Conservation (phyloP, 2,113 vertebrate species). For the Cynoglossus semilaevis region DNA sequence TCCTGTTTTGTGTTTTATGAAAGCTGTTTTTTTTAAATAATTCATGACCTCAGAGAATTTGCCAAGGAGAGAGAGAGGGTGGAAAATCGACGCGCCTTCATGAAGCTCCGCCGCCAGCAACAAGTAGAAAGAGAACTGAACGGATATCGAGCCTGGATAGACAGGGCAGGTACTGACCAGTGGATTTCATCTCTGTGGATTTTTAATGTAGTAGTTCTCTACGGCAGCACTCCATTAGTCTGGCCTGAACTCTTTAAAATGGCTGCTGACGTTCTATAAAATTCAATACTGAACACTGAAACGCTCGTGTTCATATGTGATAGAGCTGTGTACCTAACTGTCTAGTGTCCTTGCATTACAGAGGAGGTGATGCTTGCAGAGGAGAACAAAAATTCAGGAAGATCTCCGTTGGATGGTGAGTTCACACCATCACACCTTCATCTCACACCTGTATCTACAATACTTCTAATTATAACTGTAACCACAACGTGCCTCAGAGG, state of each 20-base stretch:
- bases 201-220: constrained; percentile 17
- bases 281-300: constrained; percentile 3
- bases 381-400: constrained; percentile 96
- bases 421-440: constrained; percentile 13
- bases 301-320: constrained; percentile 14
- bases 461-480: neutral
- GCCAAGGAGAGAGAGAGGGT: constrained; percentile 97
- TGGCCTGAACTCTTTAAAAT: constrained; percentile 26
- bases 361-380: constrained; percentile 99
- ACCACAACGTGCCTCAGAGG: neutral
- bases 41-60: constrained; percentile 83
- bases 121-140: constrained; percentile 96
- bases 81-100: constrained; percentile 97
- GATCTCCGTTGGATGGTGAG: constrained; percentile 96
- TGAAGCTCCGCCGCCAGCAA: constrained; percentile 96
- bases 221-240: constrained; percentile 50
- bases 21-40: neutral
- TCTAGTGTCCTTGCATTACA: constrained; percentile 57
- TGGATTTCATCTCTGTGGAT: constrained; percentile 19
- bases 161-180: constrained; percentile 86
- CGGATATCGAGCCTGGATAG: constrained; percentile 96
- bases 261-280: constrained; percentile 39
- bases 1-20: neutral
- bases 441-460: neutral
- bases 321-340: constrained; percentile 30